Percentiles rank a stretch among this genome's conserved stretches.
Evolutionary conservation across 2,888 invertebrate genomes (phyloP).

Genomic region (Iphiclides podalirius): DNA sequence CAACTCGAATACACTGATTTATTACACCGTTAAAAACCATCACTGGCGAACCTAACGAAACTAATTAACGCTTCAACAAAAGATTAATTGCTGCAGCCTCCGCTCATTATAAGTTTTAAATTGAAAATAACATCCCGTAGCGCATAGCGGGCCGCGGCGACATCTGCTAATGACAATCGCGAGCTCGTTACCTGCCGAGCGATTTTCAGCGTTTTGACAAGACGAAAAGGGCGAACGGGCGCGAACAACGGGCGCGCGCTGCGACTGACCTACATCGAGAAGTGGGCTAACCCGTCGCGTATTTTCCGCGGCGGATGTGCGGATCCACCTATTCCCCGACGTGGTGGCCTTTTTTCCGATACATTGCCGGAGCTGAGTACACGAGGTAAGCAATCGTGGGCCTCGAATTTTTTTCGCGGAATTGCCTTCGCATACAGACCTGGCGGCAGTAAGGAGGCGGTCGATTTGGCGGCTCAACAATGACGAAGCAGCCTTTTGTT

Average conservation of each 20-base stretch:
- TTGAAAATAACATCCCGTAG: conserved; percentile 22
- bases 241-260: conserved; percentile 31
- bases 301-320: conserved; percentile 48
- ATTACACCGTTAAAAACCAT: no score
- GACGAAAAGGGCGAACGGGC: conserved; percentile 27
- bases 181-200: conserved; percentile 31
- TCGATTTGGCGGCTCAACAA: no score
- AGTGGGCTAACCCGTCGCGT: conserved; percentile 57
- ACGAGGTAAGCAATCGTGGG: no score
- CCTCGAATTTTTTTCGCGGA: no score
- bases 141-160: conserved; percentile 3
- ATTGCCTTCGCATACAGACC: no score
- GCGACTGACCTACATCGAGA: conserved; percentile 34
- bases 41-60: conserved; percentile 24
- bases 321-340: conserved; percentile 38
- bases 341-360: conserved; percentile 58
- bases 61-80: conserved; percentile 20
- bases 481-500: no score
- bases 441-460: no score
- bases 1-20: no score
- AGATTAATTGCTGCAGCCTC: conserved; percentile 20
- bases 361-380: conserved; percentile 45
- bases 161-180: conserved; percentile 26
- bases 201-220: conserved; percentile 32
- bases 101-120: conserved; percentile 23